Conservation (phyloP, 2,113 vertebrate species). For the Orientallactaga bullata region DNA sequence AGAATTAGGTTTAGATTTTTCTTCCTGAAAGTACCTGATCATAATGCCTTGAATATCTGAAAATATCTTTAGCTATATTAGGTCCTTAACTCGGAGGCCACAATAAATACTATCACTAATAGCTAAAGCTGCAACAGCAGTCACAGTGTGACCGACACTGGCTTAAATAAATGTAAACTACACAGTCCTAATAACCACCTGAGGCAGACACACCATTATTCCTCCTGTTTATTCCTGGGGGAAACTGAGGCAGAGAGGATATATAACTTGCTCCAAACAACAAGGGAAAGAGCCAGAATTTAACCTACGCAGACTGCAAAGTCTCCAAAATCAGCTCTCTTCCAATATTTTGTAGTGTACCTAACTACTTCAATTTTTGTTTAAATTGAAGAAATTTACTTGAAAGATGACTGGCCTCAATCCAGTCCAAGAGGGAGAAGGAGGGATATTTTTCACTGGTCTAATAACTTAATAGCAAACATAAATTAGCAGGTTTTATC, state of each 20-base stretch:
- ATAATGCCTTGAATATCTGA: constrained; percentile 9
- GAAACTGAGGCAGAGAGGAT: neutral
- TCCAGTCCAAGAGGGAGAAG: neutral
- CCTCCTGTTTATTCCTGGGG: neutral
- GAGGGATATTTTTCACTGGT: neutral
- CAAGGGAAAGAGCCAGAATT: neutral
- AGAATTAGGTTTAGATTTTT: constrained; percentile 15
- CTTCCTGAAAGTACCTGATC: constrained; percentile 46
- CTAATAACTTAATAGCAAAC: constrained; percentile 44
- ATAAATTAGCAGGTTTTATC: neutral
- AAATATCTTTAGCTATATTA: constrained; percentile 36
- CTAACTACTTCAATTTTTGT: neutral
- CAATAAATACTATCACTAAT: constrained; percentile 3
- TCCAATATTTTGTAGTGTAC: neutral
- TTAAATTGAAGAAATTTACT: constrained; percentile 35
- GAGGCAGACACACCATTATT: neutral
- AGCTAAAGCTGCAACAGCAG: neutral
- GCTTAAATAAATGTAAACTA: neutral
- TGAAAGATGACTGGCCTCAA: constrained; percentile 28
- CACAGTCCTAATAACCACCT: neutral
- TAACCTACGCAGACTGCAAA: neutral
- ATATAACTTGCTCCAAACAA: neutral
- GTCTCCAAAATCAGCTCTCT: neutral
- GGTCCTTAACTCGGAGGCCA: constrained; percentile 1
- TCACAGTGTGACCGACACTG: neutral